A percentile compares a stretch with the other conserved stretches of the same genome.
These are phyloP conservation scores for Hippocampus guttulatus DNA, from an alignment of 2,113 vertebrate genomes.

Conservation along the genomic window DNA sequence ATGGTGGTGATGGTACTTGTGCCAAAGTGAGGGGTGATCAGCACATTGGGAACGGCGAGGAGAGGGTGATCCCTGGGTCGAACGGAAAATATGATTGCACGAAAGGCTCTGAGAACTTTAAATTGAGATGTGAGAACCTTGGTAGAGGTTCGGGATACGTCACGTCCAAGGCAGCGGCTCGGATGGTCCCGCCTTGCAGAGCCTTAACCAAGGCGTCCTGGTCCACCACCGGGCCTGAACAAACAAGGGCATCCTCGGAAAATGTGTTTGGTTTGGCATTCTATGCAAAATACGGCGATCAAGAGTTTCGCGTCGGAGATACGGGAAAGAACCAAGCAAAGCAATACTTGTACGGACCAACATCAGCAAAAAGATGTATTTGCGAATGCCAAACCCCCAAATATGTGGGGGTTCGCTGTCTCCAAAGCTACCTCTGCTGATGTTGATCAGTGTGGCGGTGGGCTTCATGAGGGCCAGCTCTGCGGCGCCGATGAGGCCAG, in stretches of 20 bases:
- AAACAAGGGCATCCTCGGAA: not conserved
- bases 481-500: slow-evolving; percentile 45
- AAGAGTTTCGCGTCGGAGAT: no score
- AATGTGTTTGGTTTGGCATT: not conserved
- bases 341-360: not conserved
- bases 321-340: not conserved
- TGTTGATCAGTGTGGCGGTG: slow-evolving; percentile 62
- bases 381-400: not conserved
- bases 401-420: not conserved
- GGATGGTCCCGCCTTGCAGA: slow-evolving; percentile 54
- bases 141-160: slow-evolving; percentile 72
- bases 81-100: not conserved
- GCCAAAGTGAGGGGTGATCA: slow-evolving; percentile 58
- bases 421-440: slow-evolving; percentile 55
- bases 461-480: slow-evolving; percentile 64
- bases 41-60: slow-evolving; percentile 52
- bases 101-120: not conserved
- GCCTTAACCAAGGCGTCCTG: slow-evolving; percentile 71
- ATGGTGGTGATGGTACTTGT: slow-evolving; percentile 40
- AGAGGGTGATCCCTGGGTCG: slow-evolving; percentile 60
- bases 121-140: slow-evolving; percentile 48
- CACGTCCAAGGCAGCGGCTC: slow-evolving; percentile 68
- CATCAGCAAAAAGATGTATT: not conserved
- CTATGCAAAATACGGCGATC: not conserved
- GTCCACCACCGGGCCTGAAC: slow-evolving; percentile 69